These are phyloP conservation scores for Hirtodrosophila alboralis DNA, from an alignment of 2,888 invertebrate species.

Conservation along the genomic window DNA sequence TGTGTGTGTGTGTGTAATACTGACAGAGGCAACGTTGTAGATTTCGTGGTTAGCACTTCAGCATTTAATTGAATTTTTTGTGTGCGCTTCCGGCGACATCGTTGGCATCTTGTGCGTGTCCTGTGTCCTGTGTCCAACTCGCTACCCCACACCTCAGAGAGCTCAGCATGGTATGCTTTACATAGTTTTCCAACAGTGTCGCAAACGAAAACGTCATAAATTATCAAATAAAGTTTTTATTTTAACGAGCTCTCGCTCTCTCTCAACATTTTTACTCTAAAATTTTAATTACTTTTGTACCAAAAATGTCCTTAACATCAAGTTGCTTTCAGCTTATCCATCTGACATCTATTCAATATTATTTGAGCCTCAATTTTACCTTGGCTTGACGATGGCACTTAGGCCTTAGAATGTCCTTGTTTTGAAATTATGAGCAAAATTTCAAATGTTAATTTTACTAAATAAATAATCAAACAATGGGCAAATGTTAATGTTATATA, in stretches of 20 bases:
- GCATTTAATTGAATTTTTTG: constrained; percentile 72
- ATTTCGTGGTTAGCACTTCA: constrained; percentile 68
- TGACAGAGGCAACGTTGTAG: constrained; percentile 47
- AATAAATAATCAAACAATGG: constrained; percentile 14
- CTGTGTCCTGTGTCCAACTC: constrained; percentile 22
- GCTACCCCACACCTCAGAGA: background rate
- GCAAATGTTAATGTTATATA: no score
- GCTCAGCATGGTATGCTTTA: constrained; percentile 18
- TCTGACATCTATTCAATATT: constrained; percentile 34
- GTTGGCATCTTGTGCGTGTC: constrained; percentile 59
- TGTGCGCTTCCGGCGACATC: constrained; percentile 36
- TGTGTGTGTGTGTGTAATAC: constrained; percentile 20
- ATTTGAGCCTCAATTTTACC: constrained; percentile 1
- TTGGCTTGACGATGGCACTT: no score
- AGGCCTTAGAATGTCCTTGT: no score
- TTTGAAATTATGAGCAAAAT: constrained; percentile 15
- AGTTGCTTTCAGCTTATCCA: constrained; percentile 17
- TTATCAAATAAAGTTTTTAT: constrained; percentile 70
- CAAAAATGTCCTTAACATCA: constrained; percentile 14
- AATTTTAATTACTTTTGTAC: constrained; percentile 61
- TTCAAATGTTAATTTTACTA: background rate
- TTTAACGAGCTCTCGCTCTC: constrained; percentile 53
- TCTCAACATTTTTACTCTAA: constrained; percentile 37
- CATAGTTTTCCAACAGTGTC: constrained; percentile 37
- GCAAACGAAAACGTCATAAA: constrained; percentile 55